Base-by-base conservation (phyloP, 2,797 vertebrate species). In the Rachycentron canadum region DNA sequence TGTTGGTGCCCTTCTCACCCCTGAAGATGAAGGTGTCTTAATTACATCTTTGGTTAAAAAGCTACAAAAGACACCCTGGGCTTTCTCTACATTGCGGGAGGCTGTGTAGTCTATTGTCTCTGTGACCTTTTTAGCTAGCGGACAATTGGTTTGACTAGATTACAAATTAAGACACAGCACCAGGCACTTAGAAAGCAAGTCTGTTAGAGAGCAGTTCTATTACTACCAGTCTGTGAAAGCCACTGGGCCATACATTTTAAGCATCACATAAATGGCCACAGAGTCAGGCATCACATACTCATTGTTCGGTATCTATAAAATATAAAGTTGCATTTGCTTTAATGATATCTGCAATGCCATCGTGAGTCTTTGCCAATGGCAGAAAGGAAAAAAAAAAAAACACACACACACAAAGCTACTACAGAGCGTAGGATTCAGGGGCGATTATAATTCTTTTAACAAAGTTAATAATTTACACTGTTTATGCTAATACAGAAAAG, bases 401-500 rank as follows among this genome's bases (percentile, higher is more conserved):
- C 32, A 32, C 32, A 32, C 32, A 32, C 74, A 88, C 84, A 85
- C 75, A 92, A 64, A 82, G 78, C 73, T 32, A 32, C 78, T 43
- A 77, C 77, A 58, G 81, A 64, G 57, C 57, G 38, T 38, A 82
- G 81, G 78, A 91, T 86, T 91, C 88, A 76, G 76, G 55, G 65
- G 50, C 53, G 73, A 89, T 92, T 90, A 92, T 92, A 87, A 92
- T 93, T 93, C 86, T 92, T 91, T 92, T 86, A 88, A 89, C 86
- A 89, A 92, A 93, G 86, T 94, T 93, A 94, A 95, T 95, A 93
- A 95, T 95, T 95, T 84, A 95, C 86, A 87, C 52, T 87, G 86
- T 90, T 88, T 93, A 92, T 91, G 92, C 90, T 91, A 94, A 95
- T 93, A 89, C 82, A 43, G 82, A 67, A 84, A 92, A 89, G 86